Evolutionary conservation across 2,797 vertebrate species (phyloP).

Genomic region (Hypotaenidia philippensis): DNA sequence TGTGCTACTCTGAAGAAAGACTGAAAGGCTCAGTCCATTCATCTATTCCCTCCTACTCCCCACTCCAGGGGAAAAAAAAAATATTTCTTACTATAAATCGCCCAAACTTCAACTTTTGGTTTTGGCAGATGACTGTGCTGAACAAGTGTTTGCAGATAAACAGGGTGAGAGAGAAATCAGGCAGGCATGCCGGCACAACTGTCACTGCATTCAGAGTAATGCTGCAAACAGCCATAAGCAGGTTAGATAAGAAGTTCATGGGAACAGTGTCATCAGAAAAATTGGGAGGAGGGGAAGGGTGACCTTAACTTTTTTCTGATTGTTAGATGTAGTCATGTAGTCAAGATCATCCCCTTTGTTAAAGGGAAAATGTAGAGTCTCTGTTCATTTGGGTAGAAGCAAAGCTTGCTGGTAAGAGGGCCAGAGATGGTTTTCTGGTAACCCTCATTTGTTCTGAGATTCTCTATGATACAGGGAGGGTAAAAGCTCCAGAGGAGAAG

Average conservation of each 20-base stretch:
- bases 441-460: neutral
- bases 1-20: neutral
- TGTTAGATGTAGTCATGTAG: neutral
- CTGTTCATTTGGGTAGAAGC: neutral
- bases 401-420: neutral
- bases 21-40: neutral
- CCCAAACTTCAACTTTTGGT: neutral
- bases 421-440: neutral
- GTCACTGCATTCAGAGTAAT: neutral
- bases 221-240: neutral
- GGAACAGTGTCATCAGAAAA: neutral
- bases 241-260: neutral
- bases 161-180: neutral
- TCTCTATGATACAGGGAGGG: neutral
- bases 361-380: neutral
- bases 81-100: neutral
- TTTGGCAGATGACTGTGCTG: neutral
- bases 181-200: neutral
- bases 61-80: neutral
- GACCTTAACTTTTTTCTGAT: neutral
- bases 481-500: neutral
- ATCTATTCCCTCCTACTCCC: neutral
- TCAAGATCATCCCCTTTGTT: neutral
- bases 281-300: accelerated
- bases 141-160: constrained; percentile 7